Conservation (phyloP, 2,797 vertebrate species). For the Sebastes cheni region DNA sequence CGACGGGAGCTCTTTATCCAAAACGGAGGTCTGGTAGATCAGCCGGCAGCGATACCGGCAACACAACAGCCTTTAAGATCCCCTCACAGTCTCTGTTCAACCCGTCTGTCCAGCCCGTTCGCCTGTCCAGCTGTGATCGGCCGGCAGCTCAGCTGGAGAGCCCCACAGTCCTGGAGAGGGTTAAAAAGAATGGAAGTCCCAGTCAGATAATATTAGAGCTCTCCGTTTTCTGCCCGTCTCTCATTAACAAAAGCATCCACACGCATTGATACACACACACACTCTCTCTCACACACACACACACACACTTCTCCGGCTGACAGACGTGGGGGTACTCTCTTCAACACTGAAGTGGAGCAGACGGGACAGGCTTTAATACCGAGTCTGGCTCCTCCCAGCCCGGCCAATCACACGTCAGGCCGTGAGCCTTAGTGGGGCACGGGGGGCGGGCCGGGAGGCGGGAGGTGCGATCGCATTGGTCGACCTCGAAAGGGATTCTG, state of each 20-base stretch:
- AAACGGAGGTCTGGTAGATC: slow-evolving; percentile 13
- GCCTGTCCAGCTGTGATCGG: slow-evolving; percentile 16
- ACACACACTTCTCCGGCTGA: slow-evolving; percentile 18
- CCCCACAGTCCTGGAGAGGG: slow-evolving; percentile 47
- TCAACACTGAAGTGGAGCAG: slow-evolving; percentile 76
- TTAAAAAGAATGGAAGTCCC: slow-evolving; percentile 38
- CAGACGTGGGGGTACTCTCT: slow-evolving; percentile 52
- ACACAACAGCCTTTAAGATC: slow-evolving; percentile 22
- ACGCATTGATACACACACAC: slow-evolving; percentile 38
- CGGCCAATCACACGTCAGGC: slow-evolving; percentile 71
- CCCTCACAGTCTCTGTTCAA: neutral
- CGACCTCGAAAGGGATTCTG: slow-evolving; percentile 42
- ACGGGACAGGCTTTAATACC: slow-evolving; percentile 77
- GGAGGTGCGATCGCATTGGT: slow-evolving; percentile 71
- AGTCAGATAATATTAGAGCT: slow-evolving; percentile 37
- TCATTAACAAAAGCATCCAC: slow-evolving; percentile 54
- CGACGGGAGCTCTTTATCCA: slow-evolving; percentile 13
- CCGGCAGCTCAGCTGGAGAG: slow-evolving; percentile 8
- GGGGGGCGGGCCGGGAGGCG: slow-evolving; percentile 52
- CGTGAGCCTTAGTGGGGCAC: slow-evolving; percentile 34
- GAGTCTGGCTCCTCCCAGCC: slow-evolving; percentile 73
- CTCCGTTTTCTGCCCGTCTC: slow-evolving; percentile 4
- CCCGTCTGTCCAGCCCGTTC: slow-evolving; percentile 8
- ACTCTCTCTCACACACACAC: neutral
- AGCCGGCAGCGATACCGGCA: slow-evolving; percentile 3